Evolutionary conservation across 2,888 invertebrate species (phyloP).

Genomic region (Rhabditophanes sp.): DNA sequence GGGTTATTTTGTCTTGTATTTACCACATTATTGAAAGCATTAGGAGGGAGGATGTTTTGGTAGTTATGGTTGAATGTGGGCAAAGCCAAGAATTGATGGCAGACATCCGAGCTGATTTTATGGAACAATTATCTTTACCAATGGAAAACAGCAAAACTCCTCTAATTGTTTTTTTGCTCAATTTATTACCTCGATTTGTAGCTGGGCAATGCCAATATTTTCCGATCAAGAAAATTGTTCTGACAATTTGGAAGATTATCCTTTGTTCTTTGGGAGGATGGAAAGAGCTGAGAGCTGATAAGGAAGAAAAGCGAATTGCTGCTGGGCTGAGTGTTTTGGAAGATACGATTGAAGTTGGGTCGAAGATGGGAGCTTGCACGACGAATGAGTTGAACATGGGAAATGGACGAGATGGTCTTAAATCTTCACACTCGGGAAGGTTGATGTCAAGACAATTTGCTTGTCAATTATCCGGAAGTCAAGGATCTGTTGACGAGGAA

Average conservation of each 20-base stretch:
- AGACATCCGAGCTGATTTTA: conserved; percentile 2
- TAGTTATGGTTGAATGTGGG: conserved; percentile 3
- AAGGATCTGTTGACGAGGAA: too few relatives aligned
- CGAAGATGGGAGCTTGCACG: conserved; percentile 78
- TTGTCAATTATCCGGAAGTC: too few relatives aligned
- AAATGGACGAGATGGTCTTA: too few relatives aligned
- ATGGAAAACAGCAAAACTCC: conserved; percentile 23
- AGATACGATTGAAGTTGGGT: conserved; percentile 83
- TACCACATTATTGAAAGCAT: conserved; percentile 89
- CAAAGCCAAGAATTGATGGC: conserved; percentile 45
- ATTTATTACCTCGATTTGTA: conserved; percentile 90
- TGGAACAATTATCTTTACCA: conserved; percentile 12
- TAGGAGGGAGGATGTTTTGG: conserved; percentile 48
- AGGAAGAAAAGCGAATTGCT: conserved; percentile 20
- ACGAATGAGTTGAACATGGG: too few relatives aligned
- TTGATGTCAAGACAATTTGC: too few relatives aligned
- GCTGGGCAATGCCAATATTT: conserved; percentile 87
- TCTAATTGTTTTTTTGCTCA: conserved; percentile 59
- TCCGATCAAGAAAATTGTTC: conserved; percentile 80
- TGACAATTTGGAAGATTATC: conserved; percentile 84
- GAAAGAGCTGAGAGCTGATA: conserved; percentile 58
- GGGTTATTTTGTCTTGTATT: conserved; percentile 76
- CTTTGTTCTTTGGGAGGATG: conserved; percentile 67
- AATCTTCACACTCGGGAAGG: too few relatives aligned
- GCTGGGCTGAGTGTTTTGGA: conserved; percentile 59